These are phyloP conservation scores for Xestia sexstrigata DNA, from an alignment of 2,888 invertebrate species.

Conservation along the genomic window DNA sequence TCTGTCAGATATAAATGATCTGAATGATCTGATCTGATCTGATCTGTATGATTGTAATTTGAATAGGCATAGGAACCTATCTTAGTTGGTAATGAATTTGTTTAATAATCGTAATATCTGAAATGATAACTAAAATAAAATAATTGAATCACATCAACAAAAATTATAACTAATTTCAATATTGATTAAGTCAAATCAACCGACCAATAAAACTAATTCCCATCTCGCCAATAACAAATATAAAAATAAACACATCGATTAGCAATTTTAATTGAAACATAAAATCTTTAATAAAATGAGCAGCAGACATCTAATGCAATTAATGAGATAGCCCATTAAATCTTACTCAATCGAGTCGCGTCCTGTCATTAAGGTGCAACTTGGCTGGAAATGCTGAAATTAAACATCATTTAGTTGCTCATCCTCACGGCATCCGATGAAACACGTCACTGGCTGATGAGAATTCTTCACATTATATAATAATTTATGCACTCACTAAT, in stretches of 20 bases:
- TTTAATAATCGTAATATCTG: not conserved
- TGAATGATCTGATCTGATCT: too few relatives aligned
- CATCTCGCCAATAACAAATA: not conserved
- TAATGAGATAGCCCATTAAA: slow-evolving; percentile 50
- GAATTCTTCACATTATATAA: slow-evolving; percentile 2
- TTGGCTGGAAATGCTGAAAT: slow-evolving; percentile 27
- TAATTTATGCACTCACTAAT: slow-evolving; percentile 15
- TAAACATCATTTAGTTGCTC: slow-evolving; percentile 42
- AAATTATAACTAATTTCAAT: not conserved
- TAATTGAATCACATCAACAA: not conserved
- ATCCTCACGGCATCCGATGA: slow-evolving; percentile 36
- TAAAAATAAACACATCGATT: slow-evolving; percentile 20
- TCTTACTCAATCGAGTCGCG: slow-evolving; percentile 34
- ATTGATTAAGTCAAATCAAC: not conserved
- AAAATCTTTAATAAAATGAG: slow-evolving; percentile 51
- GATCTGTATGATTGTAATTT: too few relatives aligned
- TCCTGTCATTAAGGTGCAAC: slow-evolving; percentile 52
- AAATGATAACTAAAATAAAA: not conserved
- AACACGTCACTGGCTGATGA: slow-evolving; percentile 30
- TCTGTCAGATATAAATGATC: too few relatives aligned
- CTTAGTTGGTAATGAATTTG: not conserved
- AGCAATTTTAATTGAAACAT: slow-evolving; percentile 44
- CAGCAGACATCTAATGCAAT: slow-evolving; percentile 36
- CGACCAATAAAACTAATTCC: slow-evolving; percentile 13
- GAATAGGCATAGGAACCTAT: not conserved